phyloP scores from a whole-genome alignment of 2,113 vertebrate genomes.

The Calypte anna region DNA sequence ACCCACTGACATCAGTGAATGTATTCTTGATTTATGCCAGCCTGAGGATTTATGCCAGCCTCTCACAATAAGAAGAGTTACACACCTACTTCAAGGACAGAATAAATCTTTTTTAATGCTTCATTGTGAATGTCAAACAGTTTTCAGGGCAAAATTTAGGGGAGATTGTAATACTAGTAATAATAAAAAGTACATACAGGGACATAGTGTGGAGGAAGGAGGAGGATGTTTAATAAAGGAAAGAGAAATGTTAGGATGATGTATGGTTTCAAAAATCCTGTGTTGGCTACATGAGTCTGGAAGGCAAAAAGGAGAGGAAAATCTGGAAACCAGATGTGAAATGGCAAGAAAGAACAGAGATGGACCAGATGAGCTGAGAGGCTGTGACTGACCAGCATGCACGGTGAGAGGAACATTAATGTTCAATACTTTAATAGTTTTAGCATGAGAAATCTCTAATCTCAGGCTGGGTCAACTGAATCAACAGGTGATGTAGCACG shows the following conservation, averaged over 20 bases:
- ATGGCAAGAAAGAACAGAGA: neutral
- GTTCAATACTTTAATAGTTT: neutral
- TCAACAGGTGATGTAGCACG: neutral
- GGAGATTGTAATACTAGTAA: neutral
- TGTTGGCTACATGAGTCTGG: neutral
- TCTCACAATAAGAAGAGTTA: neutral
- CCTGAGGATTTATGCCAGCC: slow-evolving; percentile 34
- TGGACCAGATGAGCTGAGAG: neutral
- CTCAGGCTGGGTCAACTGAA: neutral
- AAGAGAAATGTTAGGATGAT: neutral
- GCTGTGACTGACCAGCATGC: neutral
- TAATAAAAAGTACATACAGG: neutral
- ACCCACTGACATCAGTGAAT: neutral
- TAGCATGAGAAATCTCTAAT: neutral
- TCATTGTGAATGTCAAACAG: neutral
- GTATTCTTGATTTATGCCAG: slow-evolving; percentile 42
- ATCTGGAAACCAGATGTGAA: neutral
- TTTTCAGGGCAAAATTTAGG: slow-evolving; percentile 30
- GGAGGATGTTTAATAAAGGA: neutral
- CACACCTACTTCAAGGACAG: neutral
- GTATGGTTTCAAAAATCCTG: neutral
- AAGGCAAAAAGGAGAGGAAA: neutral
- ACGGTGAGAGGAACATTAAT: neutral
- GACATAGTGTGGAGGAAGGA: neutral
- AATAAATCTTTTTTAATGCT: slow-evolving; percentile 47